Evolutionary conservation across 2,797 vertebrate species (phyloP), one percentile per base, ranked within the genome.

Genomic region (Anomalospiza imberbis): DNA sequence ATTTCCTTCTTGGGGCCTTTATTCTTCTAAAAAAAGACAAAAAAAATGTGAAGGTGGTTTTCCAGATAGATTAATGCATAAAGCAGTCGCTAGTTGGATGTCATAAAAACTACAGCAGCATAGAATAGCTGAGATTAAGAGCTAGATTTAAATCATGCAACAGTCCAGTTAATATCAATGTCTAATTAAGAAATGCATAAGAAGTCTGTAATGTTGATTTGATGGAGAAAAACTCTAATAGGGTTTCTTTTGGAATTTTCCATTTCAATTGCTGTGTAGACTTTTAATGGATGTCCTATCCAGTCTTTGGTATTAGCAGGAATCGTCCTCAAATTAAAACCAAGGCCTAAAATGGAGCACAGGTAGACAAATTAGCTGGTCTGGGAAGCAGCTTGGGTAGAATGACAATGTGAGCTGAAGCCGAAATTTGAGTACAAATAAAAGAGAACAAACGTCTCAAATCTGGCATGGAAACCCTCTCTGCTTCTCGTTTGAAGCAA

Each of bases 171-270:
- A 97, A 97, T 94, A 96, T 96, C 94, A 92, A 94, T 68, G 77
- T 91, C 76, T 96, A 97, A 97, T 96, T 96, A 97, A 97, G 95
- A 97, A 97, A 96, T 96, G 96, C 95, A 97, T 97, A 97, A 97
- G 96, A 97, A 96, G 96, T 97, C 88, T 96, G 88, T 96, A 97
- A 96, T 95, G 95, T 91, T 97, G 96, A 97, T 97, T 97, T 96
- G 93, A 96, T 96, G 88, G 91, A 96, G 95, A 95, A 97, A 94
- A 96, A 90, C 87, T 89, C 92, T 95, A 93, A 97, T 94, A 95
- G 93, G 85, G 84, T 93, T 80, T 96, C 74, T 90, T 97, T 91
- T 92, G 91, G 96, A 96, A 97, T 97, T 97, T 97, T 96, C 88
- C 93, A 89, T 96, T 94, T 89, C 93, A 96, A 61, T 93, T 89